phyloP scores from a whole-genome alignment of 2,113 vertebrate species.

The Cyanoliseus patagonus region DNA sequence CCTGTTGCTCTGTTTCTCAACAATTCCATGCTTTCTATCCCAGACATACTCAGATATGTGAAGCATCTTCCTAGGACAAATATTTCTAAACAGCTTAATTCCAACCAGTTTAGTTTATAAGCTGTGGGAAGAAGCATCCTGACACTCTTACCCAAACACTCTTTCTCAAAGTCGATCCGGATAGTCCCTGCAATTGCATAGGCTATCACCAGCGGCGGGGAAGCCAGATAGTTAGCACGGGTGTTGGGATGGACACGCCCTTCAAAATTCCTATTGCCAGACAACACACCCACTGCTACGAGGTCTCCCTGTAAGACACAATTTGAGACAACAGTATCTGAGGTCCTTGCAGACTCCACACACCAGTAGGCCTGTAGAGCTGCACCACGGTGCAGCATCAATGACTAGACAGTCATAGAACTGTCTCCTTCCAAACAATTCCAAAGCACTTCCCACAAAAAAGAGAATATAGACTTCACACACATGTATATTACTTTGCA shows the following conservation, averaged over 20 bases:
- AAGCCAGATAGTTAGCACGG: constrained; percentile 95
- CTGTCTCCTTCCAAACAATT: background rate
- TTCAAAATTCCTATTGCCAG: constrained; percentile 98
- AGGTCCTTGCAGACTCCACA: background rate
- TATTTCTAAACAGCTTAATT: background rate
- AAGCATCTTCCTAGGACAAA: background rate
- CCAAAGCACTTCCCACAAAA: background rate
- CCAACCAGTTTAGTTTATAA: background rate
- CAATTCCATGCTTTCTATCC: background rate
- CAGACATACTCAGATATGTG: background rate
- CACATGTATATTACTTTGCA: background rate
- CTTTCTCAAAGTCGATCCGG: constrained; percentile 89
- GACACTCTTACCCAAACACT: constrained; percentile 84
- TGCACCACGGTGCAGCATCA: background rate
- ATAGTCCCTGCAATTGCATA: constrained; percentile 94
- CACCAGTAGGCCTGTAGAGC: background rate
- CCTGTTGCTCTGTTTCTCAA: background rate
- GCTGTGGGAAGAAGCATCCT: background rate
- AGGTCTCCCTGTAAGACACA: constrained; percentile 83
- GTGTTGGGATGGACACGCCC: constrained; percentile 96
- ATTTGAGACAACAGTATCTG: background rate
- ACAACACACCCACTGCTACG: constrained; percentile 89
- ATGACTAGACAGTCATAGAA: background rate
- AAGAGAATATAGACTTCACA: background rate
- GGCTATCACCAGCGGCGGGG: constrained; percentile 91